A percentile compares a stretch with the other conserved stretches of the same genome.
Evolutionary conservation across 2,888 invertebrate genomes (phyloP).

Genomic region (Masnerella sp.): DNA sequence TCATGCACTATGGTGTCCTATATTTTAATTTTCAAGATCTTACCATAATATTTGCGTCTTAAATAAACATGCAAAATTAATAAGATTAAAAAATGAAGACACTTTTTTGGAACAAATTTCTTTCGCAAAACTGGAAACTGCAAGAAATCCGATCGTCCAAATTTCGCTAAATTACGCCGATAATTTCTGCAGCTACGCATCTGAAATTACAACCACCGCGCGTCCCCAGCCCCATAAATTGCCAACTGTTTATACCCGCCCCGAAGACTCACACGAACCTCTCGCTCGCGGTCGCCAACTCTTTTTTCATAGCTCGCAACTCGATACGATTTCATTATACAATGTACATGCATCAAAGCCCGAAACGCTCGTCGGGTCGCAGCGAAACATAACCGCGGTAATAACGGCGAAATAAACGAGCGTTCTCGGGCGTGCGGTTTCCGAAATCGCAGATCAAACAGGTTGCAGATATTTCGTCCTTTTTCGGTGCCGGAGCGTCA

Average conservation of each 20-base stretch:
- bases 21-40: too few relatives aligned
- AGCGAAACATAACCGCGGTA: slow-evolving; percentile 41
- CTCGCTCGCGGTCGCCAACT: slow-evolving; percentile 25
- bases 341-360: slow-evolving; percentile 39
- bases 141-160: slow-evolving; percentile 10
- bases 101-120: too few relatives aligned
- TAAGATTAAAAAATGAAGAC: too few relatives aligned
- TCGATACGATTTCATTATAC: slow-evolving; percentile 54
- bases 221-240: slow-evolving; percentile 21
- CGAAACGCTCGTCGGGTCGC: slow-evolving; percentile 23
- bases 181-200: slow-evolving; percentile 34
- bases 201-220: slow-evolving; percentile 43
- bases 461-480: slow-evolving; percentile 44
- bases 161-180: slow-evolving; percentile 36
- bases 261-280: slow-evolving; percentile 7
- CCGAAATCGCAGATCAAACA: slow-evolving; percentile 46
- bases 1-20: too few relatives aligned
- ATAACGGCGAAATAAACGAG: slow-evolving; percentile 49
- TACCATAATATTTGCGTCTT: too few relatives aligned
- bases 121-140: too few relatives aligned
- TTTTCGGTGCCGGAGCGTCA: slow-evolving; percentile 52
- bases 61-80: too few relatives aligned
- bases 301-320: slow-evolving; percentile 41
- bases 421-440: slow-evolving; percentile 31
- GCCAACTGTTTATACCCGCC: slow-evolving; percentile 31